A percentile compares a stretch with the other conserved stretches of the same genome.
Conservation (phyloP, 2,888 invertebrate genomes). For the Pterostichus madidus region DNA sequence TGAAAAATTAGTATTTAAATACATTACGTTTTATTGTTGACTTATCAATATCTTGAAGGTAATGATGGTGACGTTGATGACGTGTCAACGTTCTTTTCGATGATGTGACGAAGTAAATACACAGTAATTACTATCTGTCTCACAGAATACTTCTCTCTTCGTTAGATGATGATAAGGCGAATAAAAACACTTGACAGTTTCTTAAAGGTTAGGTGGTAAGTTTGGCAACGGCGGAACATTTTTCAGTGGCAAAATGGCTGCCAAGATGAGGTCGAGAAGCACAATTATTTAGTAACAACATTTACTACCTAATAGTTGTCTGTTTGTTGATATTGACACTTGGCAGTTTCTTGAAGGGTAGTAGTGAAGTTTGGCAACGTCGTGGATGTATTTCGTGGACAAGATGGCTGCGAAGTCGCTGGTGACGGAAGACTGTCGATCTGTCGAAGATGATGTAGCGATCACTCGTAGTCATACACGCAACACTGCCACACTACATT, state of each 20-base stretch:
- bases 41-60: background rate
- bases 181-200: too few relatives aligned
- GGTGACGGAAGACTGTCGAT: background rate
- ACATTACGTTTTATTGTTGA: too few relatives aligned
- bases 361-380: background rate
- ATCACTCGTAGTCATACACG: conserved; percentile 69
- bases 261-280: background rate
- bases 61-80: conserved; percentile 15
- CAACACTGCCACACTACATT: conserved; percentile 74
- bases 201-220: too few relatives aligned
- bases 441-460: conserved; percentile 33
- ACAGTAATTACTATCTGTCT: background rate
- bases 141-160: too few relatives aligned
- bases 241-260: too few relatives aligned
- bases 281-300: background rate
- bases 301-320: background rate
- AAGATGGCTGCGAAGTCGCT: background rate
- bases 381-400: background rate
- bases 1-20: too few relatives aligned
- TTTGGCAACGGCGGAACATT: too few relatives aligned
- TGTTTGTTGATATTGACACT: background rate
- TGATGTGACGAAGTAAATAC: background rate
- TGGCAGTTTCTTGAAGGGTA: background rate
- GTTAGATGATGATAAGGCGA: too few relatives aligned
- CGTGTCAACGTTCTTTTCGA: background rate